These are phyloP conservation scores for Channa striata DNA, from an alignment of 2,797 vertebrate species.

Conservation along the genomic window DNA sequence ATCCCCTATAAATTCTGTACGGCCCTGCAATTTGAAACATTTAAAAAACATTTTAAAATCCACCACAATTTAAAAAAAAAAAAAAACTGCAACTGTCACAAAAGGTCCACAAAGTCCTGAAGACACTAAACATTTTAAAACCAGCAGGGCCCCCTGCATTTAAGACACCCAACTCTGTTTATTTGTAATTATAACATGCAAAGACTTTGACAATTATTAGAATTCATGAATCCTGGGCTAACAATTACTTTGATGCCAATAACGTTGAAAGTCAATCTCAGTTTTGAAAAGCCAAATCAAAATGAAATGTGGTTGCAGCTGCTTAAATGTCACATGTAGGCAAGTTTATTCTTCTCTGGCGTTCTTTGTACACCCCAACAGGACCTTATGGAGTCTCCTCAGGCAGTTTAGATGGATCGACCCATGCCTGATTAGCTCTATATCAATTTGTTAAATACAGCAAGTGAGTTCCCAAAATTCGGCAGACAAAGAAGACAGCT, in stretches of 20 bases:
- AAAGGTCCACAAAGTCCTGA: no score
- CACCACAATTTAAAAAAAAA: no score
- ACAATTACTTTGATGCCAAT: no score
- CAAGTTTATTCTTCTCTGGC: constrained; percentile 19
- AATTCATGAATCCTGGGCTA: background rate
- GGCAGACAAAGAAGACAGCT: constrained; percentile 29
- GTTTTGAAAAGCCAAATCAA: no score
- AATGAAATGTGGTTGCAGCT: no score
- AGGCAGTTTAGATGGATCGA: no score
- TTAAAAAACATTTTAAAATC: no score
- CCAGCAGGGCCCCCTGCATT: constrained; percentile 14
- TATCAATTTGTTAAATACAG: constrained; percentile 38
- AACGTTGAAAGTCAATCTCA: background rate
- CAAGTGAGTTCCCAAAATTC: constrained; percentile 18
- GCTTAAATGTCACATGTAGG: no score
- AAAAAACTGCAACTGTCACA: no score
- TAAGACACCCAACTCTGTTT: background rate
- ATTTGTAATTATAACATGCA: constrained; percentile 23
- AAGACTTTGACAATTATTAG: constrained; percentile 18
- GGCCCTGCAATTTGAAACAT: no score
- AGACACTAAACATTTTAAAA: constrained; percentile 24
- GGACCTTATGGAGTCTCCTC: constrained; percentile 34
- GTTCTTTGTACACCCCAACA: constrained; percentile 18
- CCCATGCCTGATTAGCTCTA: no score
- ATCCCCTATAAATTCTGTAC: no score